Conservation (phyloP, 2,797 vertebrate species). For the Chaetophractus vellerosus region DNA sequence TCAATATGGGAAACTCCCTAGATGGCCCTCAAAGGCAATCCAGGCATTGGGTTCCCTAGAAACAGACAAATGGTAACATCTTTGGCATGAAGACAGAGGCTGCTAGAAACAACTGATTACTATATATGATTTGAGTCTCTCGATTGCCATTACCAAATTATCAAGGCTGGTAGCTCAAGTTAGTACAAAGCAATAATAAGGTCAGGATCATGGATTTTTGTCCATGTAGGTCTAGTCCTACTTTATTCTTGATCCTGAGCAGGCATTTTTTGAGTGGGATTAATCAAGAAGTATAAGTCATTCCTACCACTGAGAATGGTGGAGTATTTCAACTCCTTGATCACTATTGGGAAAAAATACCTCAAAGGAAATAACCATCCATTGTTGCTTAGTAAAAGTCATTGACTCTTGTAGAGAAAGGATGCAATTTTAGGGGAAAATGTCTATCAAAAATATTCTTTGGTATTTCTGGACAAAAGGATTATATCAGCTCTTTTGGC, state of each 20-base stretch:
- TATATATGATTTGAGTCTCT: neutral
- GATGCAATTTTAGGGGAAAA: neutral
- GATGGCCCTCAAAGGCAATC: conserved; percentile 70
- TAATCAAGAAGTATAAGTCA: neutral
- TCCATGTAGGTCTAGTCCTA: neutral
- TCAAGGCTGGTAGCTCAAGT: neutral
- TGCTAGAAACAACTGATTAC: conserved; percentile 28
- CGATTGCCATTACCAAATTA: neutral
- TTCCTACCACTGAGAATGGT: neutral
- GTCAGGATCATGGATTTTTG: neutral
- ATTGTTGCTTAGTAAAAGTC: neutral
- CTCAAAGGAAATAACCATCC: neutral
- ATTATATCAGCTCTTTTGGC: neutral
- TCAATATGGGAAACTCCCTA: conserved; percentile 68
- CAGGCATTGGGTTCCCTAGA: neutral
- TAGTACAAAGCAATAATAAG: neutral
- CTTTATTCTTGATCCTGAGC: neutral
- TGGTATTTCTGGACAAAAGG: conserved; percentile 16
- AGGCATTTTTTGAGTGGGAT: neutral
- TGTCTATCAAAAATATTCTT: neutral
- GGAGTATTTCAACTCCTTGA: neutral
- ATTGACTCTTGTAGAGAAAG: neutral
- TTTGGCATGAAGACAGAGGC: conserved; percentile 26
- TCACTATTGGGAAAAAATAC: neutral
- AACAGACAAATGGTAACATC: conserved; percentile 67